Evolutionary conservation across 2,797 vertebrate genomes (phyloP), one percentile per base, ranked within the genome.

Genomic region (Crocodylus rhombifer): DNA sequence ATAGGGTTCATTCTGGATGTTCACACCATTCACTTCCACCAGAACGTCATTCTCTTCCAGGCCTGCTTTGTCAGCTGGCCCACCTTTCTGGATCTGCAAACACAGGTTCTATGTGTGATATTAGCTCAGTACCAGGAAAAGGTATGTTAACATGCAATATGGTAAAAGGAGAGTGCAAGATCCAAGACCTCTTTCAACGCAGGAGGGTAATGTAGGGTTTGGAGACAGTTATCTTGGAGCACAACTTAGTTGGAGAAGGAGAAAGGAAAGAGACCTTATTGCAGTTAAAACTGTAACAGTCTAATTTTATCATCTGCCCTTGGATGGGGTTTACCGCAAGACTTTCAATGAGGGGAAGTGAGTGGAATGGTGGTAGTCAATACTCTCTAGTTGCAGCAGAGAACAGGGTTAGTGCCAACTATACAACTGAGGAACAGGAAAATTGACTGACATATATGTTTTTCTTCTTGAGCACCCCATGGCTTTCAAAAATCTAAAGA

Each of bases 1-100:
- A 1, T 99, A 99, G 88, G 84, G 51, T 76, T 98, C 97, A 2
- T 97, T 84, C 91, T 98, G 98, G 97, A 99, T 97, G 0, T 99
- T 99, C 28, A 98, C 95, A 1, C 98, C 98, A 0, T 99, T 98
- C 82, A 99, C 99, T 96, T 99, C 99, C 76, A 99, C 96, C 96
- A 99, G 87, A 5, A 99, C 65, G 82, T 99, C 99, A 0, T 98
- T 84, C 2, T 99, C 98, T 95, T 98, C 94, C 87, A 99, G 80
- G 6, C 99, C 99, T 1, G 98, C 99, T 89, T 8, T 86, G 81
- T 98, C 98, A 4, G 99, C 99, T 3, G 96, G 97, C 25, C 98
- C 98, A 0, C 98, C 98, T 33, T 90, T 98, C 91, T 98, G 97
- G 75, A 99, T 98, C 99, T 99, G 97, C 73, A 86, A 95, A 91